Base-by-base conservation (phyloP, 2,113 vertebrate species). In the Nanorana parkeri region DNA sequence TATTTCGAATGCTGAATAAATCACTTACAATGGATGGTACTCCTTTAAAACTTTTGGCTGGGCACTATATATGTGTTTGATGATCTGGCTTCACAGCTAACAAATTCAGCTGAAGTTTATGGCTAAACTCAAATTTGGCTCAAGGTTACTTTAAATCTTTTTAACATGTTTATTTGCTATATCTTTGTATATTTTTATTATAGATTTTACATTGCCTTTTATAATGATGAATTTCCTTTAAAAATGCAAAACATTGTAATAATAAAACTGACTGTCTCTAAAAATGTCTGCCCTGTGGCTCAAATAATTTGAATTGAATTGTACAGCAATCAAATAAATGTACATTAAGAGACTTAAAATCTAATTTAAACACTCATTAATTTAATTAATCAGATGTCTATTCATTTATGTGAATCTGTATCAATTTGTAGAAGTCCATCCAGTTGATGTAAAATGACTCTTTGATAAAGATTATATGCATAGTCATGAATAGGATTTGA, bases 291-390 rank as follows among this genome's bases (percentile, higher is more conserved):
- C 63, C 76, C 51, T 78, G 32, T 52, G 63, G 61, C 76, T 16
- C 17, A 54, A 67, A 56, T 51, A 67, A 78, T 24, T 67, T 28
- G 63, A 78, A 17, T 55, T 24, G 66, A 66, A 78, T 32, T 51
- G 24, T 26, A 41, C 15, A 8, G 72, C 56, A 75, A 75, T 75
- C 17, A 60, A 65, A 67, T 65, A 67, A 78, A 78, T 66, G 61
- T 55, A 78, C 54, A 78, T 67, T 78, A 66, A 78, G 61, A 78
- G 61, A 67, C 61, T 66, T 66, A 23, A 61, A 55, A 66, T 66
- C 63, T 67, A 36, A 78, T 67, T 67, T 55, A 66, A 52, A 65
- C 24, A 78, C 26, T 66, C 32, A 78, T 78, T 78, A 67, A 78
- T 78, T 67, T 32, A 54, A 78, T 66, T 78, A 66, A 78, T 78